Conservation (phyloP, 2,797 vertebrate genomes). For the Molossus molossus region DNA sequence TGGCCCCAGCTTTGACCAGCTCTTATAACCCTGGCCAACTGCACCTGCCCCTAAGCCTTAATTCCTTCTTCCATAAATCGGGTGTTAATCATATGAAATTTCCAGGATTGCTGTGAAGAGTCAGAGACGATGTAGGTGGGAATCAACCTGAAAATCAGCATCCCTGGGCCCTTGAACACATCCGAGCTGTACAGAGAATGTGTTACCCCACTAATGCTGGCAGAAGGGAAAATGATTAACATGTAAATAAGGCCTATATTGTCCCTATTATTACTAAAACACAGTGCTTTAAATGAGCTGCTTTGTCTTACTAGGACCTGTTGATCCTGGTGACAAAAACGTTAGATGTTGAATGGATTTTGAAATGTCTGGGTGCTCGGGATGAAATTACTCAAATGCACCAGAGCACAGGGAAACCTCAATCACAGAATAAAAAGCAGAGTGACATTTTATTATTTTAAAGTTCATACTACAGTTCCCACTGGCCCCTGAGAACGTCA, state of each 20-base stretch:
- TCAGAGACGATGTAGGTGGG: background rate
- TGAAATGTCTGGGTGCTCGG: background rate
- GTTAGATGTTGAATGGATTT: background rate
- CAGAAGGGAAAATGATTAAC: background rate
- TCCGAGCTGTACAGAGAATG: background rate
- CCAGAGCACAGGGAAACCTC: background rate
- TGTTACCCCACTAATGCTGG: too few species aligned
- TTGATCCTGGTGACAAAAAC: slow-evolving; percentile 13
- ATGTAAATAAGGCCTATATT: background rate
- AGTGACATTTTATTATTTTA: background rate
- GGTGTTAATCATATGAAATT: background rate
- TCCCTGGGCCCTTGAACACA: background rate
- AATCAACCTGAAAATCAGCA: background rate
- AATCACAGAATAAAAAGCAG: background rate
- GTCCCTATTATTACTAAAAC: background rate
- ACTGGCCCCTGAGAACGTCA: background rate
- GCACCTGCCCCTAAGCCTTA: background rate
- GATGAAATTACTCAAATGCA: background rate
- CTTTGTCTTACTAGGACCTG: slow-evolving; percentile 9
- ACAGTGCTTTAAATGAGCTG: background rate
- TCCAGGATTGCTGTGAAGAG: background rate
- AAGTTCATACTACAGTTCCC: background rate
- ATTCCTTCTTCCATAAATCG: background rate
- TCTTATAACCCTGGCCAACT: background rate
- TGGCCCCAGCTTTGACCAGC: background rate